Evolutionary conservation across 1,140 invertebrate genomes (phyloP).

Genomic region (Drosophila melanogaster): Release_6_plus_ISO1_MT NT_033777.3:10487001-10487500

Average conservation of each 20-base stretch:
- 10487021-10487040: conserved; percentile 57
- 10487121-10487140: conserved; percentile 84
- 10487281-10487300: conserved; percentile 43
- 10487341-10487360: conserved; percentile 77
- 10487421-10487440: too few relatives aligned
- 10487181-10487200: conserved; percentile 36
- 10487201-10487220: conserved; percentile 22
- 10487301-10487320: conserved; percentile 25
- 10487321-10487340: conserved; percentile 52
- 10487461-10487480: neutral
- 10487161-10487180: conserved; percentile 58
- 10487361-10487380: conserved; percentile 57
- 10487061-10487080: conserved; percentile 41
- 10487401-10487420: conserved; percentile 15
- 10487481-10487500: too few relatives aligned
- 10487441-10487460: too few relatives aligned
- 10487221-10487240: conserved; percentile 31
- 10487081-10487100: conserved; percentile 57
- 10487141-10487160: conserved; percentile 65
- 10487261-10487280: conserved; percentile 72
- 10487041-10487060: conserved; percentile 8
- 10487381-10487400: conserved; percentile 31
- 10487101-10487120: conserved; percentile 85
- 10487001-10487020: conserved; percentile 82
- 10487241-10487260: conserved; percentile 70